phyloP scores from a whole-genome alignment of 2,113 vertebrate genomes.

The Suricata suricatta region DNA sequence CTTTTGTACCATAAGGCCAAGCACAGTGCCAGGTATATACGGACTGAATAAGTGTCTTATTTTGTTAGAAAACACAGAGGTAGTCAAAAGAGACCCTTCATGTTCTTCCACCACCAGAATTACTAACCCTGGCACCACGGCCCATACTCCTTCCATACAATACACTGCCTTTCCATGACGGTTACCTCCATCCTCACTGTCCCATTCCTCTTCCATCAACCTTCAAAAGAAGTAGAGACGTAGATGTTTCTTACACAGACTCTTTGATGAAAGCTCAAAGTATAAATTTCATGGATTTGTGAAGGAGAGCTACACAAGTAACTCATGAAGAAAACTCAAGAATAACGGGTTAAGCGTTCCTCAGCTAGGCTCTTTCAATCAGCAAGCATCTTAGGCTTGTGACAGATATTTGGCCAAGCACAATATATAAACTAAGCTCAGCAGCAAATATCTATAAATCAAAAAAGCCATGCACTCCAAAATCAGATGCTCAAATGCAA shows the following conservation, averaged over 20 bases:
- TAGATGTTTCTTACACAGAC: neutral
- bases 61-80: neutral
- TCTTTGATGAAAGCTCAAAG: neutral
- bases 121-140: neutral
- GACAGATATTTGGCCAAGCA: constrained; percentile 2
- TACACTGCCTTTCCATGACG: neutral
- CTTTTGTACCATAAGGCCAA: constrained; percentile 3
- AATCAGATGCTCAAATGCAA: neutral
- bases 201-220: neutral
- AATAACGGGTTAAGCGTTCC: neutral
- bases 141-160: neutral
- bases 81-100: constrained; percentile 6
- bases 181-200: neutral
- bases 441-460: neutral
- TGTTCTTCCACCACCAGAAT: neutral
- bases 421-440: neutral
- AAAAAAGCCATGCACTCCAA: neutral
- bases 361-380: neutral
- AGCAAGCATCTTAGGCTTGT: neutral
- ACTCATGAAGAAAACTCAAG: neutral
- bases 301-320: neutral
- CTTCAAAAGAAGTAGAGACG: neutral
- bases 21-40: neutral
- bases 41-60: neutral
- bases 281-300: constrained; percentile 3